Evolutionary conservation across 2,888 invertebrate species (phyloP).

Genomic region (Drosophila mimica): DNA sequence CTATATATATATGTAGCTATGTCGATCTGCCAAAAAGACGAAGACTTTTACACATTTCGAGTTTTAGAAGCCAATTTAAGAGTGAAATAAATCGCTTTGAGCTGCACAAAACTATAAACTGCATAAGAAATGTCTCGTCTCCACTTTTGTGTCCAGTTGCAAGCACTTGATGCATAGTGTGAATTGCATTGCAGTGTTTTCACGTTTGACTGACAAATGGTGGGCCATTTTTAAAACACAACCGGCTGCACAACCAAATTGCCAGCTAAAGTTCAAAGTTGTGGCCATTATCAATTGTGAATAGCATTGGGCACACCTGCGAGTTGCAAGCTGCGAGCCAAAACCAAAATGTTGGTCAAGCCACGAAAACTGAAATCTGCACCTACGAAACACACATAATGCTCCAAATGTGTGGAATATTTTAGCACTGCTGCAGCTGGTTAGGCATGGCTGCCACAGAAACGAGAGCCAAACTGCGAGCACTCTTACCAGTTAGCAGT

Average conservation of each 20-base stretch:
- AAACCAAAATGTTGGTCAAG: slow-evolving; percentile 43
- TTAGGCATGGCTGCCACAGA: slow-evolving; percentile 22
- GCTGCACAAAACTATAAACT: slow-evolving; percentile 1
- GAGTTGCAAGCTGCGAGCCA: slow-evolving; percentile 11
- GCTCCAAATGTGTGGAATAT: slow-evolving; percentile 65
- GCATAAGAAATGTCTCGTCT: slow-evolving; percentile 32
- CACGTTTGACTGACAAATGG: slow-evolving; percentile 56
- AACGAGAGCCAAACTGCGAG: slow-evolving; percentile 16
- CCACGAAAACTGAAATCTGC: slow-evolving; percentile 3
- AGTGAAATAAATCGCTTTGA: slow-evolving; percentile 66
- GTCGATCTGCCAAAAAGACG: slow-evolving; percentile 44
- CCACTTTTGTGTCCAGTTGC: slow-evolving; percentile 35
- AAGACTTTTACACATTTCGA: slow-evolving; percentile 14
- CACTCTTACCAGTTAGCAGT: slow-evolving; percentile 25
- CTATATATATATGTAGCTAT: not conserved
- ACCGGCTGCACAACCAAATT: slow-evolving; percentile 9
- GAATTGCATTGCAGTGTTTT: slow-evolving; percentile 53
- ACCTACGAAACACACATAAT: slow-evolving; percentile 1
- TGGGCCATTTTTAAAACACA: slow-evolving; percentile 53
- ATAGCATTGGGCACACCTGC: slow-evolving; percentile 39
- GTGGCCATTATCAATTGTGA: slow-evolving; percentile 67
- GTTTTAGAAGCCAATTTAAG: slow-evolving; percentile 66
- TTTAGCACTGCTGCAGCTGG: slow-evolving; percentile 40
- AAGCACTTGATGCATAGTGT: slow-evolving; percentile 56
- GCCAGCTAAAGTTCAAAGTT: slow-evolving; percentile 17